Evolutionary conservation across 2,797 vertebrate species (phyloP), one percentile per base, ranked within the genome.

Genomic region (Sebastes miniatus): DNA sequence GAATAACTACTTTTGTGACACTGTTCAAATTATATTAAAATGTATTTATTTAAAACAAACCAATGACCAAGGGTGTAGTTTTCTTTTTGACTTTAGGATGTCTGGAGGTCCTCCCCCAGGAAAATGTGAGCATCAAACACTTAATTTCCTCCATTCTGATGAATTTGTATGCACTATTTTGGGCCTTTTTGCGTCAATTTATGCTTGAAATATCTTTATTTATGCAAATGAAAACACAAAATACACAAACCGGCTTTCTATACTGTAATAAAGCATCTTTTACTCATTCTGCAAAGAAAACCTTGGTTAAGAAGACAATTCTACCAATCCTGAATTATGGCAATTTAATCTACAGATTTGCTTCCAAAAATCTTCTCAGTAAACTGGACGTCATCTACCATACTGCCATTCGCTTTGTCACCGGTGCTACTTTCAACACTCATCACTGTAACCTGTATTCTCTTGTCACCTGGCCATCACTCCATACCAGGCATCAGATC

Each of bases 61-160:
- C 24, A n/a, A 36, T 64, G n/a, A 36, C 62, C 12, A 64, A 24
- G 12, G 12, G 31, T 1, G 1, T 24, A 9, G 34, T 0, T 39
- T 64, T 24, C 7, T 3, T 24, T 64, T 64, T 0, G 4, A 34
- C 0, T 13, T 63, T n/a, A 2, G 1, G 52, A 4, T 52, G 47
- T 52, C 47, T 52, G 47, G 47, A 52, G 47, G 47, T 52, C 47
- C 47, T 52, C 47, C 47, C 47, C 20, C 18, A n/a, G 47, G 47
- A 52, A 52, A 52, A 52, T 52, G 47, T 52, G 56, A 24, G 11
- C 22, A 5, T 25, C 36, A 66, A 43, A 27, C 34, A 27, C 36
- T 7, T 47, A 11, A 29, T 47, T 43, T 20, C 8, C 0, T 43
- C 24, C 24, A 47, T 11, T 29, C 36, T 20, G 64, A 67, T 50